Evolutionary conservation across 1,140 invertebrate genomes (phyloP).

Genomic region (Chymomyza costata): DNA sequence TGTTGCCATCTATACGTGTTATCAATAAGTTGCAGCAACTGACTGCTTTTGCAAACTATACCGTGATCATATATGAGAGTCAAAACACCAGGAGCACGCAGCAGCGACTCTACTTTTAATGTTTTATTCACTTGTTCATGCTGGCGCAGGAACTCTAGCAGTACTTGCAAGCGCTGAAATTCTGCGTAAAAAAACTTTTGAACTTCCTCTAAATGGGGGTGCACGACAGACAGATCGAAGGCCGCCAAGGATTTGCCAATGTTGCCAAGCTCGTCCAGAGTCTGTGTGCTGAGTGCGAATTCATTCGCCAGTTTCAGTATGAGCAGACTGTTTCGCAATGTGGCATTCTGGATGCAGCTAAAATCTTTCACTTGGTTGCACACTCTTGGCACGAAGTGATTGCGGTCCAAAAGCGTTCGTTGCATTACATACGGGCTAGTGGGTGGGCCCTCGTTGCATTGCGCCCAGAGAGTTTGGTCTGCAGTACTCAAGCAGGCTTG

Average conservation of each 20-base stretch:
- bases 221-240: conserved; percentile 32
- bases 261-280: conserved; percentile 48
- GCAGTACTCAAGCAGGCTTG: conserved; percentile 18
- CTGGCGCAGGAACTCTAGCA: conserved; percentile 48
- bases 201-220: conserved; percentile 42
- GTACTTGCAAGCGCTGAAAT: conserved; percentile 49
- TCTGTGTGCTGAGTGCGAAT: conserved; percentile 41
- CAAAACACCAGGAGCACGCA: conserved; percentile 41
- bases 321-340: conserved; percentile 51
- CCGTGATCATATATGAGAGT: conserved; percentile 49
- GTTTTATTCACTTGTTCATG: conserved; percentile 27
- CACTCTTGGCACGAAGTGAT: conserved; percentile 52
- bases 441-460: conserved; percentile 12
- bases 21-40: conserved; percentile 38
- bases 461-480: conserved; percentile 8
- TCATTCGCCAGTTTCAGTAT: conserved; percentile 60
- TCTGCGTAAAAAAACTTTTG: conserved; percentile 62
- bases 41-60: conserved; percentile 39
- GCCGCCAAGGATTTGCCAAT: conserved; percentile 29
- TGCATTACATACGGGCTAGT: conserved; percentile 45
- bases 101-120: conserved; percentile 49
- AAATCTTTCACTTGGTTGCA: conserved; percentile 48
- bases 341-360: conserved; percentile 33
- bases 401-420: conserved; percentile 22
- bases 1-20: conserved; percentile 54